Conservation (phyloP, 2,888 invertebrate genomes). For the Caenorhabditis sp. region DNA sequence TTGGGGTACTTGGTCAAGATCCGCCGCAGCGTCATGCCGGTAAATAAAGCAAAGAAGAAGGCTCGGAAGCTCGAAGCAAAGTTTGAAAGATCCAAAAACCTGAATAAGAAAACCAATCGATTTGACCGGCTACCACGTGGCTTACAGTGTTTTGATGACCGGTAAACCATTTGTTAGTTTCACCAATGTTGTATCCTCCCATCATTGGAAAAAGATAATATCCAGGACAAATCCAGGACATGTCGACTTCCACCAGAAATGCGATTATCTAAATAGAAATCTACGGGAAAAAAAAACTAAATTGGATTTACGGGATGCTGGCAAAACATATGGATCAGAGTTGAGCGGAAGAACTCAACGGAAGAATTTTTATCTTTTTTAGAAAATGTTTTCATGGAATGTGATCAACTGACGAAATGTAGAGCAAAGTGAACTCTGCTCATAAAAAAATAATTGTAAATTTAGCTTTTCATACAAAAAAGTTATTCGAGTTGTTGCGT, state of each 20-base stretch:
- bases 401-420: no score
- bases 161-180: slow-evolving; percentile 6
- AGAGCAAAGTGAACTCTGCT: no score
- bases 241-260: slow-evolving; percentile 36
- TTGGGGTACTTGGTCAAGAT: slow-evolving; percentile 20
- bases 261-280: slow-evolving; percentile 16
- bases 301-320: not conserved
- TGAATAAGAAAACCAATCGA: not conserved
- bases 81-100: slow-evolving; percentile 36
- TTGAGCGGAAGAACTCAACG: no score
- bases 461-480: not conserved
- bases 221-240: slow-evolving; percentile 35
- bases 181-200: slow-evolving; percentile 26
- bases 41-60: slow-evolving; percentile 40
- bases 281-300: slow-evolving; percentile 7
- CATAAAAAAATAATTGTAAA: no score
- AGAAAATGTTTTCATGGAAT: no score
- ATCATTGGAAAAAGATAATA: slow-evolving; percentile 47
- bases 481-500: no score
- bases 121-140: no score
- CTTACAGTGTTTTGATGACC: slow-evolving; percentile 27
- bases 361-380: no score
- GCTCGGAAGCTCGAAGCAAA: slow-evolving; percentile 40
- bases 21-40: slow-evolving; percentile 22
- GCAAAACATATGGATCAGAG: no score